A percentile compares a stretch with the other conserved stretches of the same genome.
These are phyloP conservation scores for Tetraodon nigroviridis DNA, from an alignment of 2,113 vertebrate species.

Conservation along the genomic window DNA sequence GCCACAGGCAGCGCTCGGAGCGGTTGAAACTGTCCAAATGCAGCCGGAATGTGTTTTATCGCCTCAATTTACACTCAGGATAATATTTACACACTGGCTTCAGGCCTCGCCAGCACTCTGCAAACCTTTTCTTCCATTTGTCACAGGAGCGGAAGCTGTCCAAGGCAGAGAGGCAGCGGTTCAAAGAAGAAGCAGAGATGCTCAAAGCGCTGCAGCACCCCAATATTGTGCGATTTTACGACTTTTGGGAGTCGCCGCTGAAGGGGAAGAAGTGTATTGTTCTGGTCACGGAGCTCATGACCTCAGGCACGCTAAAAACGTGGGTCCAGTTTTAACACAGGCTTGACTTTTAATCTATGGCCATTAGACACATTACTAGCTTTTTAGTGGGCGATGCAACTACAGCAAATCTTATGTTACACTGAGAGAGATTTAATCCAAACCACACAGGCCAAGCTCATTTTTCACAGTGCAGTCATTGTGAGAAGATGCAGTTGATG, in stretches of 20 bases:
- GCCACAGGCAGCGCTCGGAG: not conserved
- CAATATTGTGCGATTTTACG: conserved; percentile 96
- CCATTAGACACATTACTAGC: not conserved
- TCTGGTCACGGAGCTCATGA: conserved; percentile 96
- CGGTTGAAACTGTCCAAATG: not conserved
- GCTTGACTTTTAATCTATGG: not conserved
- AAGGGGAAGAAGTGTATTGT: conserved; percentile 96
- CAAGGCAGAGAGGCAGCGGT: conserved; percentile 90
- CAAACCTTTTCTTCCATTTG: conserved; percentile 9
- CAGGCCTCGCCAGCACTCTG: too few species aligned
- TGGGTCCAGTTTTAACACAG: conserved; percentile 54
- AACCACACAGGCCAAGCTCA: not conserved
- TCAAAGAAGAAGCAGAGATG: conserved; percentile 98
- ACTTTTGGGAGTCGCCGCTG: conserved; percentile 95
- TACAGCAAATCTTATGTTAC: not conserved
- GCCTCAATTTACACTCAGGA: not conserved
- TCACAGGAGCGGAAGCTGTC: conserved; percentile 91
- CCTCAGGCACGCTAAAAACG: conserved; percentile 98
- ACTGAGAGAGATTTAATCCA: not conserved
- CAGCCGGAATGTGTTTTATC: not conserved
- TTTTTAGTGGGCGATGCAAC: not conserved
- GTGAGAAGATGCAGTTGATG: conserved; percentile 3
- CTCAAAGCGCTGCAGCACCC: conserved; percentile 95
- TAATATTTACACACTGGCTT: too few species aligned
- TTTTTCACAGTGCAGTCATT: not conserved